Base-by-base conservation (phyloP, 2,888 invertebrate species). In the Lasioglossum malachurum region DNA sequence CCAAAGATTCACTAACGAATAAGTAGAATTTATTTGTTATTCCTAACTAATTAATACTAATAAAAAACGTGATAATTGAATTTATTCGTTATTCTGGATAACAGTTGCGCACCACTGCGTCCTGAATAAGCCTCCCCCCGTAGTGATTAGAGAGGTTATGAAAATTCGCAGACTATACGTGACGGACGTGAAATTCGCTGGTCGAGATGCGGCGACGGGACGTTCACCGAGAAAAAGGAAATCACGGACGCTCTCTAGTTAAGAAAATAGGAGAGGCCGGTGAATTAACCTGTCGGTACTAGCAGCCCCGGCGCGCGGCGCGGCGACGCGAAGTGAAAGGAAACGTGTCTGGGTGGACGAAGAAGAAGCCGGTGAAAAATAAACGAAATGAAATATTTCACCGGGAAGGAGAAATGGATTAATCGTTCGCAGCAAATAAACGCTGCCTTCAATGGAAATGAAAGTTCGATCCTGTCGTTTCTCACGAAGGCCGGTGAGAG, bases 321-420 rank as follows among this genome's bases (percentile, higher is more conserved):
- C 35, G 75, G 38, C 60, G 72, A 67, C 69, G 75, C 67, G 83
- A 90, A 76, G 89, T 89, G 89, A 89, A 89, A 89, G 89, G 89
- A 78, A 78, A 87, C 84, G 79, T 71, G 44, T n/a, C 12, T 27
- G 57, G 23, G 67, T 80, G 80, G 75, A 81, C 76, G 84, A 80
- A 75, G 82, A 19, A 75, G 82, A n/a, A 44, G 74, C 16, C 14
- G n/a, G 35, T 14, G 19, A 73, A 75, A 71, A 80, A 89, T 87
- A 82, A 83, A 82, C 77, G 73, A 64, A 67, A 77, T 35, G 49
- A 76, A 78, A 38, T 73, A 82, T 80, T 69, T 76, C 71, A 41
- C 41, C 8, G 78, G 75, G 64, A 81, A 53, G 80, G 82, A 78
- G 90, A 90, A 90, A 87, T 84, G 87, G 83, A 88, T 90, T 90